phyloP scores from a whole-genome alignment of 2,797 vertebrate genomes.

The Neoniphon sammara region DNA sequence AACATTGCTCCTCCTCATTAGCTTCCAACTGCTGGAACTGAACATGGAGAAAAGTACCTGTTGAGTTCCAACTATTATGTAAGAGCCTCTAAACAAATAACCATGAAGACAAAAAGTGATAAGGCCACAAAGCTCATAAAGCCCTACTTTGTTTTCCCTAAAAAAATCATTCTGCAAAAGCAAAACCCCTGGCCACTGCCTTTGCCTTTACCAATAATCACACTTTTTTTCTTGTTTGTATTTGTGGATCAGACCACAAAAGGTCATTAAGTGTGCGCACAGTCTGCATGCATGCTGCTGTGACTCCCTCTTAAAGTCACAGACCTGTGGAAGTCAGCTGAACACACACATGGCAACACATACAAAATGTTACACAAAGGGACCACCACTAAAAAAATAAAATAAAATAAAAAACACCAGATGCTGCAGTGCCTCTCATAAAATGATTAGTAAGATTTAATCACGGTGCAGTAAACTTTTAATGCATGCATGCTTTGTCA shows the following conservation, averaged over 20 bases:
- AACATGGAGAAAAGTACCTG: too few species aligned
- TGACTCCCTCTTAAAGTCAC: conserved; percentile 45
- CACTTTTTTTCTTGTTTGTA: background rate
- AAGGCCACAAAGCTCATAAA: too few species aligned
- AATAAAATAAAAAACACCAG: conserved; percentile 12
- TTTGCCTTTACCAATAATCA: too few species aligned
- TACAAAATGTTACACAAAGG: too few species aligned
- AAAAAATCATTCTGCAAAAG: too few species aligned
- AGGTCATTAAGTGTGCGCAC: conserved; percentile 45
- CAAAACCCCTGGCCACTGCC: too few species aligned
- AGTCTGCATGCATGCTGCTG: conserved; percentile 4
- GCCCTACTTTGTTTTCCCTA: too few species aligned
- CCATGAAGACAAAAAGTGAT: too few species aligned
- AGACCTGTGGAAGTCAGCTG: conserved; percentile 60
- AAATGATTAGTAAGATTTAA: background rate
- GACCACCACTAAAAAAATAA: background rate
- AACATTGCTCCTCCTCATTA: too few species aligned
- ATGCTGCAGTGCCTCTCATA: background rate
- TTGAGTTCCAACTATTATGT: too few species aligned
- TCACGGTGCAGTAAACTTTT: background rate
- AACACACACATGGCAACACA: background rate
- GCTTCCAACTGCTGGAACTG: too few species aligned
- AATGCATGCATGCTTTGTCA: background rate
- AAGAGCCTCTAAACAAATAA: too few species aligned
- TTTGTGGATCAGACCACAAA: conserved; percentile 55